A percentile compares a stretch with the other conserved stretches of the same genome.
Evolutionary conservation across 2,888 invertebrate genomes (phyloP).

Genomic region (Clostera curtula): DNA sequence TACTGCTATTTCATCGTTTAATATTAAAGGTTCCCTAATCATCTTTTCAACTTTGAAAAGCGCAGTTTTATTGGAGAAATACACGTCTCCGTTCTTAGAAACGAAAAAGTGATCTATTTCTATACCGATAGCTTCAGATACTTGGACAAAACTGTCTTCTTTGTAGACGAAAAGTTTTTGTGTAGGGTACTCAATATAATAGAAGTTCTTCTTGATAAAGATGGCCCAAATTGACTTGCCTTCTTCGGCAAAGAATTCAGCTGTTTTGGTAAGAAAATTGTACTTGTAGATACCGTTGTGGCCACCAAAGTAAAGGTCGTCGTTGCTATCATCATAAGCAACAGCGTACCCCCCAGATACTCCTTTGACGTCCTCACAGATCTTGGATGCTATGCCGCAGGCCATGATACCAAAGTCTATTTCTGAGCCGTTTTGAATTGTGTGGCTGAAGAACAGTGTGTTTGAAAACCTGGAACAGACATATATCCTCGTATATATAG

Average conservation of each 20-base stretch:
- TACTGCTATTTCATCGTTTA: constrained; percentile 40
- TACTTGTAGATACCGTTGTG: constrained; percentile 63
- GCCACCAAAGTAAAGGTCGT: constrained; percentile 59
- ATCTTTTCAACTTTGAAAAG: constrained; percentile 47
- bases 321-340: constrained; percentile 51
- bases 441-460: constrained; percentile 54
- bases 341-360: constrained; percentile 55
- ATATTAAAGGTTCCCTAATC: constrained; percentile 22
- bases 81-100: constrained; percentile 41
- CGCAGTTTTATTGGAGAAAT: constrained; percentile 55
- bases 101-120: constrained; percentile 54
- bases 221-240: constrained; percentile 56
- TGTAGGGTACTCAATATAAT: constrained; percentile 55
- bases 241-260: constrained; percentile 51
- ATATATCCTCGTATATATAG: background rate
- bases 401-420: constrained; percentile 47
- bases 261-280: constrained; percentile 44
- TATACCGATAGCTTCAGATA: constrained; percentile 41
- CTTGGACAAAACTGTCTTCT: constrained; percentile 39
- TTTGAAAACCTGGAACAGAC: constrained; percentile 28
- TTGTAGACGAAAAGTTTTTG: constrained; percentile 48
- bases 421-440: constrained; percentile 34
- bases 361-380: constrained; percentile 33
- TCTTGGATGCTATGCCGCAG: constrained; percentile 36
- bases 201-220: constrained; percentile 49